phyloP scores from a whole-genome alignment of 53 echinoderm and acorn worm species.

The Arbacia lixula region DNA sequence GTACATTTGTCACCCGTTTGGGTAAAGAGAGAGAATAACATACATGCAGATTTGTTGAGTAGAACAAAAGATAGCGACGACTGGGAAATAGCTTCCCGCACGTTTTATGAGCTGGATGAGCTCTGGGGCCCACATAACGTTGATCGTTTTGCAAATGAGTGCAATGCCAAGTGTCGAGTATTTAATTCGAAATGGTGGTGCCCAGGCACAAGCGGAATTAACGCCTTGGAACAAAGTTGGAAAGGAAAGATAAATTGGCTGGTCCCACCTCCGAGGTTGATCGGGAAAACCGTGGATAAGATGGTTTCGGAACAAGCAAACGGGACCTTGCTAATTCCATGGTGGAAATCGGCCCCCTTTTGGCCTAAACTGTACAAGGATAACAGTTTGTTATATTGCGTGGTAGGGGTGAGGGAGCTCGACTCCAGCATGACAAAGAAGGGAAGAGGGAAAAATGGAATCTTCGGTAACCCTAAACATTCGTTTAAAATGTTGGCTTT shows the following conservation, averaged over 20 bases:
- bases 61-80: slow-evolving; percentile 35
- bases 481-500: slow-evolving; percentile 22
- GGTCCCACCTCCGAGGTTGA: slow-evolving; percentile 15
- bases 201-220: slow-evolving; percentile 18
- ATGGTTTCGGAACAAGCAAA: neutral
- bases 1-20: slow-evolving; percentile 16
- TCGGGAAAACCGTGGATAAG: neutral
- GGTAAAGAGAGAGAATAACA: slow-evolving; percentile 32
- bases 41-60: slow-evolving; percentile 42
- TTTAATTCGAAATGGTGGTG: slow-evolving; percentile 48
- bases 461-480: neutral
- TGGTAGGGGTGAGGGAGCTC: neutral
- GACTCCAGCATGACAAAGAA: neutral
- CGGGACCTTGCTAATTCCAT: neutral
- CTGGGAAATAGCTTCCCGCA: neutral
- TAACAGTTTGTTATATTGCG: neutral
- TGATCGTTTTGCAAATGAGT: slow-evolving; percentile 24
- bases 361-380: neutral
- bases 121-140: slow-evolving; percentile 30
- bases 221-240: slow-evolving; percentile 14
- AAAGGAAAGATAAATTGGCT: neutral
- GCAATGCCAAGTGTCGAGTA: slow-evolving; percentile 1
- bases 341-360: slow-evolving; percentile 26
- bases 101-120: slow-evolving; percentile 11
- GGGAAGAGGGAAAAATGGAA: neutral